A percentile compares a stretch with the other conserved stretches of the same genome.
These are phyloP conservation scores for Turnix velox DNA, from an alignment of 2,113 vertebrate species.

Conservation along the genomic window DNA sequence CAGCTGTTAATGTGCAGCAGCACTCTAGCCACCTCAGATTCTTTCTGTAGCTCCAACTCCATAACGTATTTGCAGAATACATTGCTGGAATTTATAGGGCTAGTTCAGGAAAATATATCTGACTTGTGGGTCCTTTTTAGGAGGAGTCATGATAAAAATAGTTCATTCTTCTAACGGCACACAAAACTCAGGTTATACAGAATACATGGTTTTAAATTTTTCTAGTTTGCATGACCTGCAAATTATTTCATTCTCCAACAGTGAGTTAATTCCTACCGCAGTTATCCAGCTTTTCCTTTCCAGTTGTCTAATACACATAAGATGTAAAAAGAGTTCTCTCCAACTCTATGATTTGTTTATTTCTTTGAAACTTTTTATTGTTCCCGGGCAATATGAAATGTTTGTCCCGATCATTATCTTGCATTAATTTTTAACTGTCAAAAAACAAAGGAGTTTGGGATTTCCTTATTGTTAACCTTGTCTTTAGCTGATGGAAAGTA, in stretches of 20 bases:
- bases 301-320: not conserved
- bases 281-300: not conserved
- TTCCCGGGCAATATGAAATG: not conserved
- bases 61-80: not conserved
- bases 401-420: not conserved
- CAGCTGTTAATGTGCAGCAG: not conserved
- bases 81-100: not conserved
- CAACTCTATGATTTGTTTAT: not conserved
- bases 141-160: not conserved
- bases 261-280: not conserved
- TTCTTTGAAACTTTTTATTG: not conserved
- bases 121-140: not conserved
- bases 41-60: not conserved
- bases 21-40: not conserved
- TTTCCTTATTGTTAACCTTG: not conserved
- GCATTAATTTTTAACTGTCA: not conserved
- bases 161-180: not conserved
- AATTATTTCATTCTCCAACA: not conserved
- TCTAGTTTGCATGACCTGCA: not conserved
- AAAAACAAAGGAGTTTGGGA: fast-evolving
- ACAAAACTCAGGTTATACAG: not conserved
- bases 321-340: not conserved
- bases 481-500: not conserved
- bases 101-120: not conserved
- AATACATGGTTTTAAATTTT: not conserved